Percentiles rank a stretch among this genome's conserved stretches.
phyloP scores from a whole-genome alignment of 2,888 invertebrate species.

The Chymomyza amoena region DNA sequence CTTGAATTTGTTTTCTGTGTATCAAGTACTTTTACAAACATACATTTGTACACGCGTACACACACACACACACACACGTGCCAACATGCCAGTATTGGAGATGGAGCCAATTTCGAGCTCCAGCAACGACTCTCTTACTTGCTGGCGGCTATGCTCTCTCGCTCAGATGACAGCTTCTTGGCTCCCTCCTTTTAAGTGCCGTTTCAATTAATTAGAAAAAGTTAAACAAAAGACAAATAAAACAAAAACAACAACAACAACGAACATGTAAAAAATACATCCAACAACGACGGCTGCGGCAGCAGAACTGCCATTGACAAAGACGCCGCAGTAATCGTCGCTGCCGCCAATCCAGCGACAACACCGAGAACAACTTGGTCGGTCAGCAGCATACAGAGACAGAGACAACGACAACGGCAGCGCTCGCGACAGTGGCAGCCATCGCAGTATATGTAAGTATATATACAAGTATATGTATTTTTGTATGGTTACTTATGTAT shows the following conservation, averaged over 20 bases:
- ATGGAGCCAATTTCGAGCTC: neutral
- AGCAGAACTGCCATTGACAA: constrained; percentile 34
- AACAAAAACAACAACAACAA: constrained; percentile 29
- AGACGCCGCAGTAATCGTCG: constrained; percentile 44
- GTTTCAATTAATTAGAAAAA: constrained; percentile 75
- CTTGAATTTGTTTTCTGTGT: constrained; percentile 69
- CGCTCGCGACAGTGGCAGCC: constrained; percentile 32
- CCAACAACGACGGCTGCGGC: constrained; percentile 43
- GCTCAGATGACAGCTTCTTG: constrained; percentile 4
- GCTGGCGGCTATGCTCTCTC: constrained; percentile 23
- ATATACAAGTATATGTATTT: too few species aligned
- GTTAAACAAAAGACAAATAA: constrained; percentile 51
- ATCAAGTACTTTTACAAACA: constrained; percentile 13
- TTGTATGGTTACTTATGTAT: neutral
- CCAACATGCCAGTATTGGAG: neutral
- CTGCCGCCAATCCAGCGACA: constrained; percentile 52
- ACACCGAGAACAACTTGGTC: constrained; percentile 46
- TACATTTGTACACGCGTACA: constrained; percentile 36
- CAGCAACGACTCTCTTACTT: neutral
- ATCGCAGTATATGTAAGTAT: constrained; percentile 16
- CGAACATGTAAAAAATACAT: constrained; percentile 72
- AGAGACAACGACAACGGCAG: constrained; percentile 19
- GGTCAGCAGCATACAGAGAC: constrained; percentile 33
- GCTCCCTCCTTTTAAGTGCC: constrained; percentile 67
- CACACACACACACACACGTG: constrained; percentile 37